Percentiles rank a stretch among this genome's conserved stretches.
Evolutionary conservation across 2,888 invertebrate species (phyloP).

Genomic region (Deroplatys truncata): DNA sequence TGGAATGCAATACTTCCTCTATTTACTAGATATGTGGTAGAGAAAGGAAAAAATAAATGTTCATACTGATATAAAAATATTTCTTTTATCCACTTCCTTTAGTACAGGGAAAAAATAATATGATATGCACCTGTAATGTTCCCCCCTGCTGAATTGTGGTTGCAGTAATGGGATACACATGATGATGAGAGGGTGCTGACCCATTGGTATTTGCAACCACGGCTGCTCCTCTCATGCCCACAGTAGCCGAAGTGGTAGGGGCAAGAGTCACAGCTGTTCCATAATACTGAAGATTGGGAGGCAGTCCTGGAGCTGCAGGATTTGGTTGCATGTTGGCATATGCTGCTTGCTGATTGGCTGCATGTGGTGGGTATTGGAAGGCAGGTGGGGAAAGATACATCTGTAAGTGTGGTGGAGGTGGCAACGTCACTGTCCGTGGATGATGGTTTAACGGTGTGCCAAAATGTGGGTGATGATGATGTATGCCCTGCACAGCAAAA

Average conservation of each 20-base stretch:
- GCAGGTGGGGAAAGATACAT: constrained; percentile 48
- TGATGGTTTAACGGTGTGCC: constrained; percentile 43
- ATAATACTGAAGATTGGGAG: constrained; percentile 48
- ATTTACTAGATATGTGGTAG: too few relatives aligned
- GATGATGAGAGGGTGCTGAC: constrained; percentile 41
- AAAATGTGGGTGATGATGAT: constrained; percentile 52
- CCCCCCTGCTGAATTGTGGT: constrained; percentile 34
- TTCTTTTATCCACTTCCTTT: too few relatives aligned
- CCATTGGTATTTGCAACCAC: constrained; percentile 19
- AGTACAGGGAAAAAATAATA: too few relatives aligned
- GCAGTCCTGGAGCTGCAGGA: constrained; percentile 31
- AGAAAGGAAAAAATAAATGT: too few relatives aligned
- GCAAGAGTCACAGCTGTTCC: constrained; percentile 48
- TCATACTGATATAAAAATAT: too few relatives aligned
- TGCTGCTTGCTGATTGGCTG: constrained; percentile 35
- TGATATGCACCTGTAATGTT: constrained; percentile 16
- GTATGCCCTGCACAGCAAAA: constrained; percentile 49
- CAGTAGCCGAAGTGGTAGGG: constrained; percentile 39
- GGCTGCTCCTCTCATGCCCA: constrained; percentile 34
- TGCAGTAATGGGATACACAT: constrained; percentile 45
- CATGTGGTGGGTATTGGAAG: constrained; percentile 46
- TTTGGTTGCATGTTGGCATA: constrained; percentile 34
- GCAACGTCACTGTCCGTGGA: constrained; percentile 38
- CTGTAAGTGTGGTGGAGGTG: constrained; percentile 50
- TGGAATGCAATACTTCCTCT: too few relatives aligned